Evolutionary conservation across 2,113 vertebrate genomes (phyloP), one percentile per base, ranked within the genome.

Genomic region (Oreochromis tanganicae): DNA sequence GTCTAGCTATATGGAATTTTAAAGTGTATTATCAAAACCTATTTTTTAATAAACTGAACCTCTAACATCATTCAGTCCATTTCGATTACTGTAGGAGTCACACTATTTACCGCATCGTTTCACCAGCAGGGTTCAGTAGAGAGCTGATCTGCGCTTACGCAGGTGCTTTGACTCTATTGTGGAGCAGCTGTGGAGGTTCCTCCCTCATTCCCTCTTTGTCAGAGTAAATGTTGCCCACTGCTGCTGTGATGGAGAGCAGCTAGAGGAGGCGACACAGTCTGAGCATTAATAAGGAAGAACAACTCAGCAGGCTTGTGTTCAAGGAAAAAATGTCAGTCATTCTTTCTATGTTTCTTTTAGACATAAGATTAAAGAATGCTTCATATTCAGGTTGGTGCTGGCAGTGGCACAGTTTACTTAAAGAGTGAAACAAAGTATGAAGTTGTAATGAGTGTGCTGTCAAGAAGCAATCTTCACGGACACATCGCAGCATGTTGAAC

Each of bases 111-210:
- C 38, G 0, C 71, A 71, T 24, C 3, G 14, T 38, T n/a, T 27
- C 32, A 24, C 87, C 92, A 85, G 9, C 12, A 85, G 94, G 85
- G 61, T 92, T 73, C 94, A 93, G 90, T 82, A 88, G 85, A 89
- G 91, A 82, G 89, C 93, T 73, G 63, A 80, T 32, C 32, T 59
- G 21, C 10, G 7, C 41, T 38, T 43, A 13, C 21, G 17, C 57
- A 13, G 54, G 17, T 5, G 4, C 16, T 54, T n/a, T 24, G 61
- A 55, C 38, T 57, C 17, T 1, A 3, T 1, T 17, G 29, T 38
- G n/a, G 32, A 57, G 81, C 68, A 46, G 38, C 5, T 55, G 48
- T 63, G 82, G 16, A 9, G 24, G 4, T 10, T 41, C 32, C 41
- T 50, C 75, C 87, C 24, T 14, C 13, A 17, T 34, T 52, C 56